Percentiles rank a stretch among this genome's conserved stretches.
phyloP scores from a whole-genome alignment of 1,140 invertebrate species.

The Glomeris maerens region DNA sequence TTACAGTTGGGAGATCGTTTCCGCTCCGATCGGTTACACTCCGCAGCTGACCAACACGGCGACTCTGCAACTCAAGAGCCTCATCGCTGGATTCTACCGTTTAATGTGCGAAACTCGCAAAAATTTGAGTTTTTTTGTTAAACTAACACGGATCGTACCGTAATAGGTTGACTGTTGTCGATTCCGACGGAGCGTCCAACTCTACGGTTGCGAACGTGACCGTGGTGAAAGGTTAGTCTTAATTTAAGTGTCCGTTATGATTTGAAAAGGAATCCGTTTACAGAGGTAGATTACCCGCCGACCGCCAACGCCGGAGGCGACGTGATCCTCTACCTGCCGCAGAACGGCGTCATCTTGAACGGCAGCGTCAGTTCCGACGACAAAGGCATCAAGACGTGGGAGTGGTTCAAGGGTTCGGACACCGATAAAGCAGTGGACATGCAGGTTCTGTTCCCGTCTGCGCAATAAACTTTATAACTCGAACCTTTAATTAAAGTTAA shows the following conservation, averaged over 20 bases:
- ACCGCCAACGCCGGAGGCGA: conserved; percentile 85
- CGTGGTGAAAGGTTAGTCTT: conserved; percentile 51
- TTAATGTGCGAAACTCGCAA: conserved; percentile 50
- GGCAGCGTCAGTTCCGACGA: conserved; percentile 84
- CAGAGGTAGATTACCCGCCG: conserved; percentile 80
- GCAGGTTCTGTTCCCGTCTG: too few relatives aligned
- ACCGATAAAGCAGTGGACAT: conserved; percentile 75
- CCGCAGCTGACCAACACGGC: conserved; percentile 58
- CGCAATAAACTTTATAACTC: too few relatives aligned
- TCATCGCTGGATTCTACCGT: conserved; percentile 73
- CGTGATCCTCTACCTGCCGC: conserved; percentile 73
- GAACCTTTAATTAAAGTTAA: too few relatives aligned
- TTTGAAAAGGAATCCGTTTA: neutral
- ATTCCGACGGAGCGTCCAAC: conserved; percentile 73
- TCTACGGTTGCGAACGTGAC: conserved; percentile 75
- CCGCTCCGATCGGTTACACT: conserved; percentile 71
- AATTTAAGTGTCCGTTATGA: neutral
- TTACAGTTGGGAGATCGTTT: conserved; percentile 83
- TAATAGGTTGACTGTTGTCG: conserved; percentile 66
- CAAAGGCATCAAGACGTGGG: conserved; percentile 79
- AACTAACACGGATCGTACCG: neutral
- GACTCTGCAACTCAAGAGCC: conserved; percentile 67
- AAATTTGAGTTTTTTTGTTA: neutral
- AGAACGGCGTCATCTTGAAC: conserved; percentile 70
- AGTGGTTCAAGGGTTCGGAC: conserved; percentile 77